Evolutionary conservation across 64 coral and sea anemone genomes (phyloP), one percentile per base, ranked within the genome.

Genomic region (Exaiptasia diaphana): DNA sequence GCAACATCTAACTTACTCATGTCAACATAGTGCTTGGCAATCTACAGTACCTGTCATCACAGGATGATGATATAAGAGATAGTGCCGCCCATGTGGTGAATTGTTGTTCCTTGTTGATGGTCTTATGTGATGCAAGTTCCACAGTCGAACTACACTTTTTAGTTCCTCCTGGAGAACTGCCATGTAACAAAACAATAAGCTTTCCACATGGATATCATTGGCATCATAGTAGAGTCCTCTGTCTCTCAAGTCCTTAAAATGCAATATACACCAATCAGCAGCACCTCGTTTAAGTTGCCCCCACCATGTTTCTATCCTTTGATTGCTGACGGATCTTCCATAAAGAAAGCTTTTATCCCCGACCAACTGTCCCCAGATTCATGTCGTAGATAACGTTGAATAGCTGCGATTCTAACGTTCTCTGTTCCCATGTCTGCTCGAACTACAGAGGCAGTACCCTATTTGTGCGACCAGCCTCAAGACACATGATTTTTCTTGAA

Each of bases 271-370:
- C 77, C 76, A 79, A 58, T 79, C 50, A 79, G 76, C 33, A 25
- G 76, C 52, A 24, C 76, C 76, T 63, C 38, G 23, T 58, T 34
- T 30, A 35, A 61, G 56, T 79, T 79, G 54, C 38, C 54, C 76
- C 76, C 53, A 79, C 76, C 76, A 79, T 63, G 76, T 53, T 43
- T 79, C 76, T 58, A 79, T 79, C 35, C 76, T 61, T 53, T 79
- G 76, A 79, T 79, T 79, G 30, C 28, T 38, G n/a, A 79, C 76
- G 40, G 76, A 79, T 79, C 76, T 37, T 37, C 76, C 52, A 37
- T 61, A 79, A 79, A 61, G 53, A 63, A 79, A 61, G n/a, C 30
- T 79, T 63, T 80, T 64, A 24, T 64, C 27, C 77, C 45, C 53
- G 24, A 63, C 63, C 22, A 82, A 68, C 64, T 30, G 46, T 82